Evolutionary conservation across 2,113 vertebrate genomes (phyloP), one percentile per base, ranked within the genome.

Genomic region (Argyrosomus japonicus): DNA sequence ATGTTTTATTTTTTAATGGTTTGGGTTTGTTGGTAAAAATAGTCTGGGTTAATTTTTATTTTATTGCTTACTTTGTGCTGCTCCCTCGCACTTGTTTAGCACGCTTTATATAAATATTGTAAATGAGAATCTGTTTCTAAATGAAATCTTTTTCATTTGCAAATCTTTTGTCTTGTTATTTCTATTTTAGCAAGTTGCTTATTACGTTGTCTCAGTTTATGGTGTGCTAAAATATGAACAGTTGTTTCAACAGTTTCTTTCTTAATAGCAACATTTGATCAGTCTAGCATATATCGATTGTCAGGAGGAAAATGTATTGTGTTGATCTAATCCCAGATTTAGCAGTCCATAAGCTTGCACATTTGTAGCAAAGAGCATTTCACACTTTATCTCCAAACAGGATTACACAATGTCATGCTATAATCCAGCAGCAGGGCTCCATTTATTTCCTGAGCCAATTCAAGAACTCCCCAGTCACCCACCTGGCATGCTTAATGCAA

Each of bases 261-360:
- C 48, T 8, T 40, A 40, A 9, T 40, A 8, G 36, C 36, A 40
- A 69, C 65, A 70, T 68, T 81, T 74, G 51, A 77, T 77, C n/a
- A 63, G 43, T 76, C 23, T 77, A 84, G 84, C 65, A 68, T 72
- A 65, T 40, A 13, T 61, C 36, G 36, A 40, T 75, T 81, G 76
- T 76, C 81, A 78, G 51, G 75, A 77, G 50, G 43, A 84, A 81
- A 77, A 85, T 67, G 43, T 57, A 87, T 90, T 87, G 76, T 82
- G 67, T 62, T 87, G 79, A 92, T 91, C 82, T 92, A 93, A 94
- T 94, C 91, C 92, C 87, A 92, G 89, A 93, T 94, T 93, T 94
- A 77, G 74, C 43, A 60, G 80, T 88, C 75, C 75, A 60, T 91
- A 88, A 90, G 32, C 67, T 90, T 88, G 47, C 6, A 79, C 72